These are phyloP conservation scores for Sphenodon punctatus DNA, from an alignment of 2,797 vertebrate species.

Conservation along the genomic window DNA sequence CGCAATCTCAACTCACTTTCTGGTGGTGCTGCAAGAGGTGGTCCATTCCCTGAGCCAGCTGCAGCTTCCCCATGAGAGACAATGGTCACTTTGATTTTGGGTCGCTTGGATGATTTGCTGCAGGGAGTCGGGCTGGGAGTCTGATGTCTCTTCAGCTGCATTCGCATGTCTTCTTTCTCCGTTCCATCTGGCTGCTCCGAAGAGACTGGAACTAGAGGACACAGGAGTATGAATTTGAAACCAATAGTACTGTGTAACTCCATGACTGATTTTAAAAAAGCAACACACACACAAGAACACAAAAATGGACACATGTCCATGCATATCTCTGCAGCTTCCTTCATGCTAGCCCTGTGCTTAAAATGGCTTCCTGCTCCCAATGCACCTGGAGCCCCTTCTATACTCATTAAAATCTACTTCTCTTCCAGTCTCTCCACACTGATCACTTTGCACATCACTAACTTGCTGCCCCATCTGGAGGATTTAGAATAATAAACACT, in stretches of 20 bases:
- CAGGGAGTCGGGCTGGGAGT: constrained; percentile 84
- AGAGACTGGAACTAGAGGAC: constrained; percentile 85
- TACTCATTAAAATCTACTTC: background rate
- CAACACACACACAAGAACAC: fast-evolving
- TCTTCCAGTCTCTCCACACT: too few species aligned
- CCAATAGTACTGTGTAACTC: fast-evolving
- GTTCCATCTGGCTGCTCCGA: constrained; percentile 86
- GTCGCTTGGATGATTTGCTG: constrained; percentile 87
- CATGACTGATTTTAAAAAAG: background rate
- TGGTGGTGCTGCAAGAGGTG: constrained; percentile 70
- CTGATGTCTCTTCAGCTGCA: constrained; percentile 88
- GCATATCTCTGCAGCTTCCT: background rate
- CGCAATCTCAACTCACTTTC: constrained; percentile 82
- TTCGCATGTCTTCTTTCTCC: constrained; percentile 85
- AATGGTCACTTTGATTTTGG: constrained; percentile 98
- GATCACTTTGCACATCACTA: background rate
- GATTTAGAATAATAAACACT: background rate
- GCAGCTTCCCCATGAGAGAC: constrained; percentile 89
- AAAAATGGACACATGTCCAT: background rate
- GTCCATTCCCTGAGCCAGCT: constrained; percentile 72
- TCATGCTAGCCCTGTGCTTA: background rate
- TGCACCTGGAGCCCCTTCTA: background rate
- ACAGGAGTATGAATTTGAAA: constrained; percentile 3
- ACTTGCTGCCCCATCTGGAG: background rate
- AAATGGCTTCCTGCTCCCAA: too few species aligned